Percentiles rank a stretch among this genome's conserved stretches.
Evolutionary conservation across 2,888 invertebrate species (phyloP).

Genomic region (Gerosis bhagava): DNA sequence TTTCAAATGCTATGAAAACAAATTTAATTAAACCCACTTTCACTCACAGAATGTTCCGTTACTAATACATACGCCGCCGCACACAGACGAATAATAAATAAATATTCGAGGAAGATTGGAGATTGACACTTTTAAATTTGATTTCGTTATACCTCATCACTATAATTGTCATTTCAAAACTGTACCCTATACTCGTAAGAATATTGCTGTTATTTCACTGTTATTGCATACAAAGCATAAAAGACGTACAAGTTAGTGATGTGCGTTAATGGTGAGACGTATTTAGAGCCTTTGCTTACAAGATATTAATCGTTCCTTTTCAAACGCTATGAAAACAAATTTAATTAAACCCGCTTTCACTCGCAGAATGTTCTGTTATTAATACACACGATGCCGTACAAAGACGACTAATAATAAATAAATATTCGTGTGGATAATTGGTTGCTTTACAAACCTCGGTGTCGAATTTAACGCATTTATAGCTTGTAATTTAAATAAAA

Average conservation of each 20-base stretch:
- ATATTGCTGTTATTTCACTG: no score
- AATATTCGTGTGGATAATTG: conserved; percentile 13
- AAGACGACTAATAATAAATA: conserved; percentile 26
- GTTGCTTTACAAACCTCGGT: conserved; percentile 1
- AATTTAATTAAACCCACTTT: conserved; percentile 72
- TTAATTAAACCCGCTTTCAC: conserved; percentile 70
- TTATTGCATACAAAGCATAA: no score
- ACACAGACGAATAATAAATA: conserved; percentile 32
- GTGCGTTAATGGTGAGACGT: conserved; percentile 34
- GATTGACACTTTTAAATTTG: no score
- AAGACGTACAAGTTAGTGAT: no score
- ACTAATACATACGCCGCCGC: conserved; percentile 52
- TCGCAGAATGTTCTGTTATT: conserved; percentile 54
- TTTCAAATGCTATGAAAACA: conserved; percentile 63
- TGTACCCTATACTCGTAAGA: no score
- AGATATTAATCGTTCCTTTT: conserved; percentile 65
- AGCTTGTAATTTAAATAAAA: no score
- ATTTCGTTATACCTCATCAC: no score
- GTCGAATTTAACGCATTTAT: neutral
- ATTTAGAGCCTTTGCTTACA: conserved; percentile 50
- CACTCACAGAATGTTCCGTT: conserved; percentile 53
- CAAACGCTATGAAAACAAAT: conserved; percentile 64
- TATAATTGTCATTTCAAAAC: no score
- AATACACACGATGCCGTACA: conserved; percentile 48
- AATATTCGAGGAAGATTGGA: conserved; percentile 10